phyloP scores from a whole-genome alignment of 2,113 vertebrate species.

The Psephotus haematonotus region DNA sequence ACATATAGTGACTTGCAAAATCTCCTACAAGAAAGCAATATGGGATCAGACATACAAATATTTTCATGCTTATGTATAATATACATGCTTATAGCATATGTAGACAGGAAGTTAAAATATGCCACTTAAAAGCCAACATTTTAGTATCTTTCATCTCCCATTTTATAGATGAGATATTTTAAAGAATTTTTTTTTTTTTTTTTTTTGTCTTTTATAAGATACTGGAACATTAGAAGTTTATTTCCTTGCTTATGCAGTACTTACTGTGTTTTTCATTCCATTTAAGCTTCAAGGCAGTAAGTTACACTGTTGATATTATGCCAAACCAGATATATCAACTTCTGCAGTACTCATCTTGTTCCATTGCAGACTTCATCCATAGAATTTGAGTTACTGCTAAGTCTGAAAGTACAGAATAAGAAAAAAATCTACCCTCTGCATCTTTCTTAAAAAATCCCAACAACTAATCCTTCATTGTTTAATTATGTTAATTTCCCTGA shows the following conservation, averaged over 20 bases:
- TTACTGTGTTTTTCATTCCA: background rate
- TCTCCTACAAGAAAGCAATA: background rate
- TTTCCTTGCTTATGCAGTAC: background rate
- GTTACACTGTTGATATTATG: background rate
- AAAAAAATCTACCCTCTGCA: background rate
- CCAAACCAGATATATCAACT: background rate
- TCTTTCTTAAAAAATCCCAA: background rate
- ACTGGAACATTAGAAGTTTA: background rate
- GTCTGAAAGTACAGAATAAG: background rate
- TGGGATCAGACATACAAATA: background rate
- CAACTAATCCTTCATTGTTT: background rate
- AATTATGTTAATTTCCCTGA: background rate
- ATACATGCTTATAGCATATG: background rate
- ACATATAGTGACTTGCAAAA: background rate
- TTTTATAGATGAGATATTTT: background rate
- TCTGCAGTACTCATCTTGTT: background rate
- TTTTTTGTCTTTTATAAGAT: background rate
- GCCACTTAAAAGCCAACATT: background rate
- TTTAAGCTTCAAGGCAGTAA: background rate
- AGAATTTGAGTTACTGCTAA: background rate
- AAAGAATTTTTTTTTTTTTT: fast-evolving
- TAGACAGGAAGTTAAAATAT: background rate
- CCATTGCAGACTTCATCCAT: background rate
- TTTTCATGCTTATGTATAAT: background rate
- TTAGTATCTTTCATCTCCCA: fast-evolving